Evolutionary conservation across 2,113 vertebrate genomes (phyloP).

Genomic region (Prolemur simus): DNA sequence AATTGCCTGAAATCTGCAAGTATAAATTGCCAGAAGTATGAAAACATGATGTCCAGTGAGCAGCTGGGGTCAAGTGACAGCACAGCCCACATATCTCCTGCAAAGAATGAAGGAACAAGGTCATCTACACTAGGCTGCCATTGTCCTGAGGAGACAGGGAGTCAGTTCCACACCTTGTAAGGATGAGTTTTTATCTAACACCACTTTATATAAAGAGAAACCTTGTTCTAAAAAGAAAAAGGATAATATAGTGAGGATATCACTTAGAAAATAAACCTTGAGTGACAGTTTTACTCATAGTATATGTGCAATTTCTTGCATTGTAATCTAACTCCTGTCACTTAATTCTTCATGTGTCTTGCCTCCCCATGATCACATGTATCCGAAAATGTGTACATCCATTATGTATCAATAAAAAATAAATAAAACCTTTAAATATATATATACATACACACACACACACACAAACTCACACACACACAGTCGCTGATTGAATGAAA

Average conservation of each 20-base stretch:
- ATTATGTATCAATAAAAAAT: background rate
- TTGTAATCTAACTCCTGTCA: background rate
- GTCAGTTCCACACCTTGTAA: no score
- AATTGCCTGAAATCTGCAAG: background rate
- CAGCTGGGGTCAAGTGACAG: no score
- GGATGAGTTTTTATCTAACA: background rate
- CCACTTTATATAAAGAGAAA: background rate
- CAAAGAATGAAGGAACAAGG: background rate
- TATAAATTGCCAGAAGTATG: background rate
- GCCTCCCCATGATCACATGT: background rate
- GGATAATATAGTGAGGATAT: background rate
- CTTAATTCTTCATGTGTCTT: background rate
- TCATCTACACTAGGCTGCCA: background rate
- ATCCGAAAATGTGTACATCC: background rate
- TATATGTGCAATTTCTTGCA: background rate
- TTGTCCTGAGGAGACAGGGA: background rate
- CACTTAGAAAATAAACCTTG: background rate
- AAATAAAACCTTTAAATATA: background rate
- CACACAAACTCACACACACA: background rate
- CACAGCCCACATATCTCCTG: accelerated
- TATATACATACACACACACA: background rate
- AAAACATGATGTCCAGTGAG: background rate
- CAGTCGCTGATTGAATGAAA: background rate
- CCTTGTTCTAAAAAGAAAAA: background rate
- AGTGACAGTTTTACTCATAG: background rate